A percentile compares a stretch with the other conserved stretches of the same genome.
These are phyloP conservation scores for Mesorhabditis belari DNA, from an alignment of 2,888 invertebrate genomes.

Conservation along the genomic window DNA sequence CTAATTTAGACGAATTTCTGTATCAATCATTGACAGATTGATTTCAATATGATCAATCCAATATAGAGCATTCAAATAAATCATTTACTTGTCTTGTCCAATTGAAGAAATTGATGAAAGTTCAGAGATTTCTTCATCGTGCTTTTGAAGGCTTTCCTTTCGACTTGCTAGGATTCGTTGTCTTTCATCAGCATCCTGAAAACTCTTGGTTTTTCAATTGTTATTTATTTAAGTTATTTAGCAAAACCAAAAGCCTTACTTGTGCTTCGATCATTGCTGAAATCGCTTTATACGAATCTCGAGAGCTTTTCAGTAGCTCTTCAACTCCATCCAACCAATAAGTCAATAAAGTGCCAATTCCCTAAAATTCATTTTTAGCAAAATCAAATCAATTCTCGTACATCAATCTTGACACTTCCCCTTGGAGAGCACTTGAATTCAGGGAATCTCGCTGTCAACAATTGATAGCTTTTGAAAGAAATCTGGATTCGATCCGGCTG, in stretches of 20 bases:
- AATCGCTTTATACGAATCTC: background rate
- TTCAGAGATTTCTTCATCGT: no score
- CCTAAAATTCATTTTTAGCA: constrained; percentile 24
- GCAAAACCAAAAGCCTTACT: background rate
- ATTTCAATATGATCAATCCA: no score
- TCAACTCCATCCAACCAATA: constrained; percentile 45
- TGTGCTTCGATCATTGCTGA: background rate
- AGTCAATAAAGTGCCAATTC: constrained; percentile 37
- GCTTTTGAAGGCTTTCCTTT: background rate
- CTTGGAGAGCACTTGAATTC: constrained; percentile 33
- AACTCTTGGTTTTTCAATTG: no score
- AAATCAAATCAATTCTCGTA: constrained; percentile 1
- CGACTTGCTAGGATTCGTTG: background rate
- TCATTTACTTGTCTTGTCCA: no score
- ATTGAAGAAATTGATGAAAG: no score
- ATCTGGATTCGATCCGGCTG: constrained; percentile 46
- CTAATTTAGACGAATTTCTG: no score
- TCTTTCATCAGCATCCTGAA: background rate
- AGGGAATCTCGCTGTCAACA: constrained; percentile 39
- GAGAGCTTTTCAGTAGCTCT: constrained; percentile 5
- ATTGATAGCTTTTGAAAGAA: constrained; percentile 38
- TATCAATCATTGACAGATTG: no score
- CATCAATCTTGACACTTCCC: constrained; percentile 32
- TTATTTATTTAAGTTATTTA: background rate
- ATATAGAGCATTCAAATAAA: no score